Conservation (phyloP, 1,140 invertebrate species). For the Halictus rubicundus region DNA sequence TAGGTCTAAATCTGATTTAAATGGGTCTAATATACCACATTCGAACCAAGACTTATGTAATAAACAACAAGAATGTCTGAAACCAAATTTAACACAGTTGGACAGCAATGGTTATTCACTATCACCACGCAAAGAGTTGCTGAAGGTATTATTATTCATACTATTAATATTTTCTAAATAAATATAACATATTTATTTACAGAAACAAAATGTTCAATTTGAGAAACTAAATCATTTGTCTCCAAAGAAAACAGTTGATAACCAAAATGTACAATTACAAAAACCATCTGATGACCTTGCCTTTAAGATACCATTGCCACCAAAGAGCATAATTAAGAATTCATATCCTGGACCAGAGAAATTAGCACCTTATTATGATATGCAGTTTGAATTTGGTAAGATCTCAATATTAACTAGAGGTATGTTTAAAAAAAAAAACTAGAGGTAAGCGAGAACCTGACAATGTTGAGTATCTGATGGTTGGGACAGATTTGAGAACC, state of each 20-base stretch:
- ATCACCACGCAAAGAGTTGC: slow-evolving; percentile 43
- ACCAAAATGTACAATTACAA: slow-evolving; percentile 40
- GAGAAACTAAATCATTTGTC: slow-evolving; percentile 18
- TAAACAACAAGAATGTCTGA: slow-evolving; percentile 27
- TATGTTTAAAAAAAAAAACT: no score
- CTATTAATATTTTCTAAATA: slow-evolving; percentile 2
- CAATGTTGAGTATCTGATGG: no score
- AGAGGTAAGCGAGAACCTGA: background rate
- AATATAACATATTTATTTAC: slow-evolving; percentile 4
- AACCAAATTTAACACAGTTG: slow-evolving; percentile 42
- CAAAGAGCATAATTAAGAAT: slow-evolving; percentile 19
- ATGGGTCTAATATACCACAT: slow-evolving; percentile 32
- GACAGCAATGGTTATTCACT: slow-evolving; percentile 29
- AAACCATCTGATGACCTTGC: slow-evolving; percentile 23
- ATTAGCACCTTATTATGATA: slow-evolving; percentile 51
- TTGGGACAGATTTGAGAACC: no score
- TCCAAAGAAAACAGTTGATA: slow-evolving; percentile 41
- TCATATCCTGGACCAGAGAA: slow-evolving; percentile 57
- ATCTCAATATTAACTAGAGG: slow-evolving; percentile 6
- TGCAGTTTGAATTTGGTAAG: slow-evolving; percentile 60
- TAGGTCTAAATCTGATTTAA: slow-evolving; percentile 65
- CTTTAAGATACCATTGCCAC: slow-evolving; percentile 59
- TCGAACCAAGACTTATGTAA: background rate
- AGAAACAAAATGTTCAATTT: background rate
- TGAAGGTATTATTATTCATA: slow-evolving; percentile 53